A percentile compares a stretch with the other conserved stretches of the same genome.
phyloP scores from a whole-genome alignment of 1,140 invertebrate species.

The Pinna nobilis region DNA sequence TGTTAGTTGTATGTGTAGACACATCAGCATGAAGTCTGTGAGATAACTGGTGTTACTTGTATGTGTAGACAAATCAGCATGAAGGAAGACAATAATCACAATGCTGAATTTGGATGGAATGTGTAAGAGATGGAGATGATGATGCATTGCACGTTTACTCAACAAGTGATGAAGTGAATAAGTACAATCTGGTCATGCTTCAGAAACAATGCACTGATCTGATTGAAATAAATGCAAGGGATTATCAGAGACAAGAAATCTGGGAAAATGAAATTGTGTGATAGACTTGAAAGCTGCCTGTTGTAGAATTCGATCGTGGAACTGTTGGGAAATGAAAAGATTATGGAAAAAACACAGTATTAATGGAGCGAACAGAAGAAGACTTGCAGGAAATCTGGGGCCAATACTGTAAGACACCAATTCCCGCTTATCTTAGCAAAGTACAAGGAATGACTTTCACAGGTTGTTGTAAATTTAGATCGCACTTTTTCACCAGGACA shows the following conservation, averaged over 20 bases:
- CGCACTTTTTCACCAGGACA: constrained; percentile 17
- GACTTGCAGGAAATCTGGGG: background rate
- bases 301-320: constrained; percentile 14
- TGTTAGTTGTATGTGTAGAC: no score
- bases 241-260: constrained; percentile 8
- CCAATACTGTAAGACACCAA: constrained; percentile 2
- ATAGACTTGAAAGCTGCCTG: background rate
- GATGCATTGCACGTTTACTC: constrained; percentile 20
- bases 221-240: background rate
- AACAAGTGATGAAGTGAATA: constrained; percentile 21
- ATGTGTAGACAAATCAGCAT: no score
- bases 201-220: background rate
- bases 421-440: constrained; percentile 12
- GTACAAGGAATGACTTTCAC: constrained; percentile 21
- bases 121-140: constrained; percentile 4
- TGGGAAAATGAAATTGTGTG: background rate
- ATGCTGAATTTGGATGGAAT: no score
- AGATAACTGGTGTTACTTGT: background rate
- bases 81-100: no score
- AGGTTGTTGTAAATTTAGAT: constrained; percentile 18
- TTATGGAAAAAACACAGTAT: background rate
- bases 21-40: background rate
- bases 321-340: background rate
- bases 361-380: constrained; percentile 3
- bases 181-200: constrained; percentile 13